Conservation (phyloP, 2,113 vertebrate species). For the Sorex araneus region DNA sequence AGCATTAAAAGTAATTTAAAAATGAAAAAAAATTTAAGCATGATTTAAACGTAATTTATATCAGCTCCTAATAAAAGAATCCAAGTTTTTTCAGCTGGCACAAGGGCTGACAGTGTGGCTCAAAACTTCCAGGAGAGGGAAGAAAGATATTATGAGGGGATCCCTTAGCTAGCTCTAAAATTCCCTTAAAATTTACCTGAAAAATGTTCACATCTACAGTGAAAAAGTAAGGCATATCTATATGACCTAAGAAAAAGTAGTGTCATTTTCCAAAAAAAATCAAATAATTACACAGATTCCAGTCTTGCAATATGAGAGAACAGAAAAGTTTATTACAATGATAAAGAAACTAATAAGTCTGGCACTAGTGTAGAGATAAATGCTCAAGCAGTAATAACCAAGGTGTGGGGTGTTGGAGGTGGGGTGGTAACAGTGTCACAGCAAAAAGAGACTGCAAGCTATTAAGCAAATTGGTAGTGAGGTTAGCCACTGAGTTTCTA, state of each 20-base stretch:
- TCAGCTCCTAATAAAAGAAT: too few species aligned
- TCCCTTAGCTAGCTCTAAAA: not conserved
- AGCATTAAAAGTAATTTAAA: too few species aligned
- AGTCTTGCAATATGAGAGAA: not conserved
- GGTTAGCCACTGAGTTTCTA: not conserved
- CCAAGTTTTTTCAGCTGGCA: not conserved
- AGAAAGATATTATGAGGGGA: not conserved
- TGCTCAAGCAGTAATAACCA: not conserved
- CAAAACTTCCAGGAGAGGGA: not conserved
- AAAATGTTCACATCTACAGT: too few species aligned
- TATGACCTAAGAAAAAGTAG: not conserved
- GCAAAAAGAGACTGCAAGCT: not conserved
- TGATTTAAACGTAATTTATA: too few species aligned
- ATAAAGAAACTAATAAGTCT: not conserved
- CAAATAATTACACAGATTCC: not conserved
- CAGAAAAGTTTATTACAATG: constrained; percentile 32
- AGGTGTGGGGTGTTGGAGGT: not conserved
- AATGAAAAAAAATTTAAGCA: too few species aligned
- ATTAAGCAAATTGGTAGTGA: not conserved
- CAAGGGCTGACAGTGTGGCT: not conserved
- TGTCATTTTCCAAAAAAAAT: not conserved
- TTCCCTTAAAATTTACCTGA: not conserved
- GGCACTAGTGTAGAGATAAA: too few species aligned
- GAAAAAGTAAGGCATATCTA: not conserved
- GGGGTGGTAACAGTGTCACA: not conserved